A percentile compares a stretch with the other conserved stretches of the same genome.
Conservation (phyloP, 1,140 invertebrate species). For the Lucilia sericata region DNA sequence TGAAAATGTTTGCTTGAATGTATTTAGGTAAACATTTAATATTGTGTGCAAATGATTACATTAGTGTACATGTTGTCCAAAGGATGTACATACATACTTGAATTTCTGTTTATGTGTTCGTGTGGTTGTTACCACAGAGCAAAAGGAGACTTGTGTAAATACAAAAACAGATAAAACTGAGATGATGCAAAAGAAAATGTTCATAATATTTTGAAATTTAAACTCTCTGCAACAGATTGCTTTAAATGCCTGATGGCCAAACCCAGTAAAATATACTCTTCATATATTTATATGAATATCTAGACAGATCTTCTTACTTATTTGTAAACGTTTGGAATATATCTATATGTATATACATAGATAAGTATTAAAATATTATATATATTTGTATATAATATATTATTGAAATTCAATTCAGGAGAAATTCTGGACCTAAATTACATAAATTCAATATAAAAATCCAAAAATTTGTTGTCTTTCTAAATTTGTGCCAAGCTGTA, state of each 20-base stretch:
- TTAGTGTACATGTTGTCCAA: neutral
- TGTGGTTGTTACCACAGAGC: neutral
- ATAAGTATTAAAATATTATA: too few species aligned
- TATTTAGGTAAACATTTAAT: neutral
- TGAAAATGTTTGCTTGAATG: neutral
- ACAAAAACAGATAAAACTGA: neutral
- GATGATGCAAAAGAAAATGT: neutral
- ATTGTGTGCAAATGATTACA: neutral
- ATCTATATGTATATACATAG: too few species aligned
- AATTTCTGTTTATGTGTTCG: neutral
- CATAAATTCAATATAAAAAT: too few species aligned
- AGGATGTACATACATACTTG: neutral
- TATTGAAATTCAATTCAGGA: too few species aligned
- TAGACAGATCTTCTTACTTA: neutral
- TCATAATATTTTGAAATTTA: constrained; percentile 6
- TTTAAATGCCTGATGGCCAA: constrained; percentile 1
- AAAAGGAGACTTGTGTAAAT: too few species aligned
- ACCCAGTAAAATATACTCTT: neutral
- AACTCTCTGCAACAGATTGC: neutral
- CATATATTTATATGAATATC: neutral
- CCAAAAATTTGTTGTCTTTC: too few species aligned
- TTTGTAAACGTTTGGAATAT: neutral
- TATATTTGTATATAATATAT: too few species aligned
- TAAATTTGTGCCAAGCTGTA: too few species aligned
- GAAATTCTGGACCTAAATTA: too few species aligned